Percentiles rank a stretch among this genome's conserved stretches.
phyloP scores from a whole-genome alignment of 2,888 invertebrate species.

The Lasioglossum morio region DNA sequence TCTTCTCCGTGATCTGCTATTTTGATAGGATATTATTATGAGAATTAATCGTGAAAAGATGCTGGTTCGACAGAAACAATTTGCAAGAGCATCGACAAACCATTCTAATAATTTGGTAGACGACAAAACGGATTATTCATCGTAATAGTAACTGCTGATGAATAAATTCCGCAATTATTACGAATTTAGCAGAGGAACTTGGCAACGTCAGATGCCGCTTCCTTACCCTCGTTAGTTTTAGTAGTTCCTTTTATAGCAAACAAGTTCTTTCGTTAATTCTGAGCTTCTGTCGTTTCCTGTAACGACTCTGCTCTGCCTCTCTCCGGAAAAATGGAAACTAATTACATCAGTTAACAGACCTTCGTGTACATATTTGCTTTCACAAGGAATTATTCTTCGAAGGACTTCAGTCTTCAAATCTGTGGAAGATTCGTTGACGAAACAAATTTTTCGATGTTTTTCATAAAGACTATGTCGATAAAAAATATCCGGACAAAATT shows the following conservation, averaged over 20 bases:
- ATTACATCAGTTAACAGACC: conserved; percentile 30
- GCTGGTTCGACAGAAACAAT: not conserved
- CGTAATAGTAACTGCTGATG: conserved; percentile 20
- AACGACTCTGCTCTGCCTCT: not conserved
- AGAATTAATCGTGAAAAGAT: too few relatives aligned
- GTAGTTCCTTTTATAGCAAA: conserved; percentile 19
- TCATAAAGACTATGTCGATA: too few relatives aligned
- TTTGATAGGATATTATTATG: too few relatives aligned
- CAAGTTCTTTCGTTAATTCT: conserved; percentile 33
- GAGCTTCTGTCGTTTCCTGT: not conserved
- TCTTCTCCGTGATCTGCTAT: too few relatives aligned
- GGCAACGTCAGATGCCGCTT: not conserved
- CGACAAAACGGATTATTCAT: conserved; percentile 13
- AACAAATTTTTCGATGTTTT: too few relatives aligned
- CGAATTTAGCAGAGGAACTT: conserved; percentile 20
- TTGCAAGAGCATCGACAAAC: too few relatives aligned
- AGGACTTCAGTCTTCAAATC: too few relatives aligned
- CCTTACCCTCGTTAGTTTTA: conserved; percentile 18
- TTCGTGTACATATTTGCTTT: not conserved
- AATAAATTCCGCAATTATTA: conserved; percentile 37
- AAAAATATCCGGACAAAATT: too few relatives aligned
- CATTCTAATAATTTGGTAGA: not conserved
- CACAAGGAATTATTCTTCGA: not conserved
- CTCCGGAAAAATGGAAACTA: conserved; percentile 15
- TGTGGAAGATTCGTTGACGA: too few relatives aligned